These are phyloP conservation scores for Ophioderma brevispina DNA, from an alignment of 35 echinoderm and acorn worm genomes.

Conservation along the genomic window DNA sequence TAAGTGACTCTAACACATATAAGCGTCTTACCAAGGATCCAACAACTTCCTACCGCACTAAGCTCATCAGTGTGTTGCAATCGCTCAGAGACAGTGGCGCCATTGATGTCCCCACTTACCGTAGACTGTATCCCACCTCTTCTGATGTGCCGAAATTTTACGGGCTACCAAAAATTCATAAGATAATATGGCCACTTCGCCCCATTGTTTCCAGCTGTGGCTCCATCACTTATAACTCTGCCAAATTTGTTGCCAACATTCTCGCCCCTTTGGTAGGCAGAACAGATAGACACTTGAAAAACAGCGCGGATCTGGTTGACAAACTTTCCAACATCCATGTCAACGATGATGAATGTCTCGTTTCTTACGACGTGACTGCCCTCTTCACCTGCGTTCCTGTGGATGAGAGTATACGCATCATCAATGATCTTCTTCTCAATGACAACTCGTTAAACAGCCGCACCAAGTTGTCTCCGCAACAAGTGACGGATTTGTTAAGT, in stretches of 20 bases:
- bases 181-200: not conserved
- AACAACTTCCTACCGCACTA: not conserved
- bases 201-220: slow-evolving; percentile 39
- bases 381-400: slow-evolving; percentile 2
- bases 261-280: slow-evolving; percentile 23
- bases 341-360: not conserved
- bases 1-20: slow-evolving; percentile 22
- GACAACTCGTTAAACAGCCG: not conserved
- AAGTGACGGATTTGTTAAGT: not conserved
- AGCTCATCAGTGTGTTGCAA: slow-evolving; percentile 5
- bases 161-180: slow-evolving; percentile 31
- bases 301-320: not conserved
- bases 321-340: not conserved
- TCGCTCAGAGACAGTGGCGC: not conserved
- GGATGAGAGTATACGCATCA: not conserved
- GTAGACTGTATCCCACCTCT: slow-evolving; percentile 5
- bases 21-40: slow-evolving; percentile 11
- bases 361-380: slow-evolving; percentile 1
- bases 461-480: not conserved
- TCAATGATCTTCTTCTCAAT: not conserved
- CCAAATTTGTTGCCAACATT: slow-evolving; percentile 26
- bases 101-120: not conserved
- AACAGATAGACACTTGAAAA: not conserved
- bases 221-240: slow-evolving; percentile 28
- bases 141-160: slow-evolving; percentile 31